Conservation (phyloP, 2,888 invertebrate genomes). For the Clivina fossor region DNA sequence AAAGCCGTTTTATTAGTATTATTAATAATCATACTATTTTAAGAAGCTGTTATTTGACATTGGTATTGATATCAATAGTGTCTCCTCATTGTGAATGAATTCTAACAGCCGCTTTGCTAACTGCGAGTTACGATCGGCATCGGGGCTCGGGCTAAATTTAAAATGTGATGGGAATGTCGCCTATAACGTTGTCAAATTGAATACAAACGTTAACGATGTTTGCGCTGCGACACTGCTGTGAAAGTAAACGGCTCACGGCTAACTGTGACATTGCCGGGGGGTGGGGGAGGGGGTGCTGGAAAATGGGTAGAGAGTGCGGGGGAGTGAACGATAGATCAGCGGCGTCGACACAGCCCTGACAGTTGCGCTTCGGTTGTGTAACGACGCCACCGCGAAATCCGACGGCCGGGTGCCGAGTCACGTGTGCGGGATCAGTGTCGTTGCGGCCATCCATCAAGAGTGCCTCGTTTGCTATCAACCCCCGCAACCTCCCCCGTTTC, state of each 20-base stretch:
- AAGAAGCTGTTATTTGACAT: too few species aligned
- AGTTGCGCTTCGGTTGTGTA: background rate
- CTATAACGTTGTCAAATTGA: constrained; percentile 27
- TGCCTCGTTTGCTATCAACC: too few species aligned
- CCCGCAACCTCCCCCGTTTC: too few species aligned
- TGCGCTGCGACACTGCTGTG: constrained; percentile 18
- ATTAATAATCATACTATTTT: too few species aligned
- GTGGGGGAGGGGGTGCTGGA: background rate
- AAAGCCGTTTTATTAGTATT: too few species aligned
- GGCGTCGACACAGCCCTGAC: background rate
- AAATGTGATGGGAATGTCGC: constrained; percentile 7
- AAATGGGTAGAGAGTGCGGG: too few species aligned
- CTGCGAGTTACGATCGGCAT: constrained; percentile 2
- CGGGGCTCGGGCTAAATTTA: constrained; percentile 6
- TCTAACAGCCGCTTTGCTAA: background rate
- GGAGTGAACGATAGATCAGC: constrained; percentile 20
- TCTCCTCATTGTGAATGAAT: too few species aligned
- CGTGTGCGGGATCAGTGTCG: constrained; percentile 51
- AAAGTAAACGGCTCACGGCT: too few species aligned
- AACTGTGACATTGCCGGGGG: background rate
- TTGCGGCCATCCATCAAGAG: constrained; percentile 48
- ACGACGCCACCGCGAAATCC: constrained; percentile 42
- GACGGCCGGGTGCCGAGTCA: constrained; percentile 47
- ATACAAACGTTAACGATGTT: constrained; percentile 32
- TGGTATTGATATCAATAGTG: too few species aligned